Evolutionary conservation across 2,888 invertebrate genomes (phyloP).

Genomic region (Drosophila buzzatii): DNA sequence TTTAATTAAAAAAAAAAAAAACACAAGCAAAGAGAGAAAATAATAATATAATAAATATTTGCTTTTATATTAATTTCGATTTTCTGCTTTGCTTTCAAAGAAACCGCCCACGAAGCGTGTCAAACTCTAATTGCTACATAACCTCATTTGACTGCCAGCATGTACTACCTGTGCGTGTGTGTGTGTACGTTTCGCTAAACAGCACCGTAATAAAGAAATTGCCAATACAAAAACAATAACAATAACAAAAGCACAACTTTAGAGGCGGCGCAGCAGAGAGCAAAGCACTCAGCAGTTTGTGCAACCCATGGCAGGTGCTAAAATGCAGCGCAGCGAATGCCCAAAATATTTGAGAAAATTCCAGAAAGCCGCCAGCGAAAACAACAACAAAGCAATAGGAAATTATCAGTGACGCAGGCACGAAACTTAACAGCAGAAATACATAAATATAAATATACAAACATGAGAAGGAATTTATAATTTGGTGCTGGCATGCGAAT

Average conservation of each 20-base stretch:
- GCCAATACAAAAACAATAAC: conserved; percentile 8
- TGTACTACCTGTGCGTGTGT: neutral
- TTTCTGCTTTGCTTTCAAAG: conserved; percentile 2
- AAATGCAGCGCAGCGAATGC: conserved; percentile 10
- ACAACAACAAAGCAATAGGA: neutral
- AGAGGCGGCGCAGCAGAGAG: neutral
- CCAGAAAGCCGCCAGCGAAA: conserved; percentile 27
- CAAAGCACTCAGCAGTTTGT: conserved; percentile 1
- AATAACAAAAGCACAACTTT: conserved; percentile 7
- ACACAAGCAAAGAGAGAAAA: neutral
- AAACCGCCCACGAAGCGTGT: conserved; percentile 20
- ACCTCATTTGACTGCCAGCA: conserved; percentile 26
- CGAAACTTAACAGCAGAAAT: neutral
- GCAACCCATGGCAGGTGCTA: conserved; percentile 9
- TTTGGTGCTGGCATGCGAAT: conserved; percentile 13
- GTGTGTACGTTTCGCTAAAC: conserved; percentile 9
- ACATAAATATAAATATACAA: neutral
- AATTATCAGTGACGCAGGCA: conserved; percentile 13
- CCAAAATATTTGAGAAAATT: conserved; percentile 25
- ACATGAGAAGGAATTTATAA: conserved; percentile 2
- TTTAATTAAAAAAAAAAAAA: no score
- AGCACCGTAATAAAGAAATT: conserved; percentile 12
- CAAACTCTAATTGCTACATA: conserved; percentile 44
- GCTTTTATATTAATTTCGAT: neutral
- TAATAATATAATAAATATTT: neutral